Evolutionary conservation across 1,140 invertebrate genomes (phyloP), one percentile per base, ranked within the genome.

Genomic region (Nylanderia fulva): DNA sequence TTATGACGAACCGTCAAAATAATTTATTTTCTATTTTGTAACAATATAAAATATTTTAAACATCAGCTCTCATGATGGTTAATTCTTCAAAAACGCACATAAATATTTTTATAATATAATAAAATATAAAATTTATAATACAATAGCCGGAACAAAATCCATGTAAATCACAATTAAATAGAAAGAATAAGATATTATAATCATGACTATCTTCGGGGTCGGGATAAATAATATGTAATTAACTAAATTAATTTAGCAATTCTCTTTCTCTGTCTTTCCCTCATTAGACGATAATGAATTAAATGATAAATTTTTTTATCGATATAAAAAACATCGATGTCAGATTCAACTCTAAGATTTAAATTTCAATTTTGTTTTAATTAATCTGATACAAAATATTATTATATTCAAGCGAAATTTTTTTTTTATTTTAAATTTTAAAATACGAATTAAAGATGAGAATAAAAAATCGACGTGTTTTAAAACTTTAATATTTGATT

Each of bases 11-110:
- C 24, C 1, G 4, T 36, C 5, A 13, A 71, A 54, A 2, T 33
- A 69, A 42, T 68, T 54, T 52, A 15, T n/a, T n/a, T n/a, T 69
- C 21, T 52, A 54, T 15, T 54, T 71, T 1, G 4, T 54, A 54
- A 29, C 54, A 33, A n/a, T 71, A 54, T 71, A 29, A 71, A 33
- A n/a, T 71, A 54, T 71, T 54, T 1, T 33, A 15, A 52, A 48
- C 45, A 8, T 33, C 52, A 27, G 11, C 6, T 18, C 7, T 68
- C 0, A 1, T 29, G 15, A 33, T 11, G 33, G 29, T 33, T 71
- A 71, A 7, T 68, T 7, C 9, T 33, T 54, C 0, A 54, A 7
- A 21, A 2, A 8, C 2, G 54, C 27, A 54, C 2, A 68, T 27
- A 68, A 42, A 27, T 21, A 64, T 64, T 36, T 68, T 21, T 21